Percentiles rank a stretch among this genome's conserved stretches.
These are phyloP conservation scores for Platichthys stellatus DNA, from an alignment of 2,113 vertebrate species.

Conservation along the genomic window DNA sequence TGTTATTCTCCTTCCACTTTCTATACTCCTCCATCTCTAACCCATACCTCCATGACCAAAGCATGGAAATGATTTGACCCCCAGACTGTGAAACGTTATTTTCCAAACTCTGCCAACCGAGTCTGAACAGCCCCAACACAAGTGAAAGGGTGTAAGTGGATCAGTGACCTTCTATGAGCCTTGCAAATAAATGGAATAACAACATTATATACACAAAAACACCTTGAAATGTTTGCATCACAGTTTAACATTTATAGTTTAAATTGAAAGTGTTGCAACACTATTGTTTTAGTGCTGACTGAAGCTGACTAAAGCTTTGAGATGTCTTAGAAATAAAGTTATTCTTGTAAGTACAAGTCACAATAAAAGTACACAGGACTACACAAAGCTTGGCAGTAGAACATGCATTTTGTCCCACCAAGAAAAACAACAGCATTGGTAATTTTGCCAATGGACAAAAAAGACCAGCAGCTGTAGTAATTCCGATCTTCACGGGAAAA, in stretches of 20 bases:
- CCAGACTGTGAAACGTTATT: slow-evolving; percentile 54
- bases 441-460: background rate
- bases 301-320: background rate
- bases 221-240: slow-evolving; percentile 2
- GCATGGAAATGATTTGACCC: slow-evolving; percentile 35
- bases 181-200: slow-evolving; percentile 39
- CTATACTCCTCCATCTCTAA: background rate
- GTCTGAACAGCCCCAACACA: background rate
- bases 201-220: slow-evolving; percentile 15
- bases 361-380: background rate
- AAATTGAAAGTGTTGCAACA: background rate
- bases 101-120: slow-evolving; percentile 30
- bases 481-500: slow-evolving; percentile 1
- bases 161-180: slow-evolving; percentile 28
- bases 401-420: background rate
- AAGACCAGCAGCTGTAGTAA: background rate
- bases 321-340: background rate
- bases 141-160: slow-evolving; percentile 26
- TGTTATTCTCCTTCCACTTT: slow-evolving; percentile 9
- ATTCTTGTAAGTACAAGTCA: background rate
- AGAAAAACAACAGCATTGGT: background rate
- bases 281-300: background rate
- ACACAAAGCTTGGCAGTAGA: background rate
- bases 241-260: background rate
- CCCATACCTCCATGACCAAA: slow-evolving; percentile 35